A percentile compares a stretch with the other conserved stretches of the same genome.
Evolutionary conservation across 2,113 vertebrate species (phyloP).

Genomic region (Globicephala melas): DNA sequence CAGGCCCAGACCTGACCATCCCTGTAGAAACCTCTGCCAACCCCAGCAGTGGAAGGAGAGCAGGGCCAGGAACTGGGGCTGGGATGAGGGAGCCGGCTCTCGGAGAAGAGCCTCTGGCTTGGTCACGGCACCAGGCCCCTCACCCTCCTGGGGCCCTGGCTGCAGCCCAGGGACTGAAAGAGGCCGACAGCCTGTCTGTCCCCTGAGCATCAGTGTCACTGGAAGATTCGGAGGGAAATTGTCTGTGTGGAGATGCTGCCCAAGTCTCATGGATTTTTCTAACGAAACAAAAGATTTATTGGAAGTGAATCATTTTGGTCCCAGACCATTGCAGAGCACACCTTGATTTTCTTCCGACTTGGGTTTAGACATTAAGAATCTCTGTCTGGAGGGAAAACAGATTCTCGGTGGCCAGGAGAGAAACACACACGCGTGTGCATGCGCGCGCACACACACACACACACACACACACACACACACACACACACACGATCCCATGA

Average conservation of each 20-base stretch:
- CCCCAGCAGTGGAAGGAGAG: neutral
- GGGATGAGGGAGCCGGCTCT: neutral
- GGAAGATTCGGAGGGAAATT: neutral
- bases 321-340: neutral
- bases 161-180: rapidly evolving
- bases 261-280: neutral
- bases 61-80: rapidly evolving
- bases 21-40: neutral
- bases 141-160: rapidly evolving
- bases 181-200: neutral
- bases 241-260: neutral
- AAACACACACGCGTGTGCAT: too few relatives aligned
- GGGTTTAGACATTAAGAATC: too few relatives aligned
- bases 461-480: neutral
- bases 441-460: neutral
- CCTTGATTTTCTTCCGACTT: neutral
- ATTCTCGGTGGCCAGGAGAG: neutral
- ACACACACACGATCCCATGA: neutral
- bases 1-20: neutral
- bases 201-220: rapidly evolving
- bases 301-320: neutral
- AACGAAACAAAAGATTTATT: neutral
- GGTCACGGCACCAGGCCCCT: neutral
- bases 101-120: rapidly evolving
- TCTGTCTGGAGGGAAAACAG: neutral